A percentile compares a stretch with the other conserved stretches of the same genome.
Evolutionary conservation across 2,113 vertebrate species (phyloP).

Genomic region (Syngnathus typhle): DNA sequence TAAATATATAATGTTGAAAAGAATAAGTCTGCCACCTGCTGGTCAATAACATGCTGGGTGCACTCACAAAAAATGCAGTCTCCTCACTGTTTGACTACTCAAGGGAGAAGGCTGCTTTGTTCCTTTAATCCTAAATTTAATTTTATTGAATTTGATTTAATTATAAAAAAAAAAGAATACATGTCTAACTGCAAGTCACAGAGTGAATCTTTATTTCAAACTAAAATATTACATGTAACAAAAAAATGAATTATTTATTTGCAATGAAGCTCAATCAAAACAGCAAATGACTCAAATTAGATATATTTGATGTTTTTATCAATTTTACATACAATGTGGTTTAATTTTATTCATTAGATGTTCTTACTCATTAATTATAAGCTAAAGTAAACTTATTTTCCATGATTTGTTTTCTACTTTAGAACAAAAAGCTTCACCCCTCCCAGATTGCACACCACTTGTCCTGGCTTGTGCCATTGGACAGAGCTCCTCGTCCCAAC

Average conservation of each 20-base stretch:
- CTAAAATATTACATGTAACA: neutral
- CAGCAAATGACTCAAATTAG: neutral
- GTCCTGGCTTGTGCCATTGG: constrained; percentile 45
- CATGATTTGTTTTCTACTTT: constrained; percentile 14
- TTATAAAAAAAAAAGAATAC: neutral
- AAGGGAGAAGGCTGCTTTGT: neutral
- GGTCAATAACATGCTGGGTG: neutral
- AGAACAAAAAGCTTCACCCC: constrained; percentile 54
- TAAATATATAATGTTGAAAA: neutral
- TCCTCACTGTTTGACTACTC: neutral
- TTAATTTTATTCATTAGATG: neutral
- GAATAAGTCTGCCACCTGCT: constrained; percentile 44
- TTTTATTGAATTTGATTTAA: neutral
- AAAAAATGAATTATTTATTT: neutral
- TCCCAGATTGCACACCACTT: constrained; percentile 15
- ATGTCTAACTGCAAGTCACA: neutral
- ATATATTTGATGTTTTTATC: neutral
- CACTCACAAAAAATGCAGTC: neutral
- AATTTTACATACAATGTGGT: neutral
- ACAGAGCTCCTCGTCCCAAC: constrained; percentile 47
- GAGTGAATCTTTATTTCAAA: neutral
- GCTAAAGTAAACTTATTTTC: neutral
- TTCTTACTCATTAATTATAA: neutral
- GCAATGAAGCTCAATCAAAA: neutral
- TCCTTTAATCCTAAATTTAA: neutral